Evolutionary conservation across 2,797 vertebrate species (phyloP).

Genomic region (Heteromormyrus szaboi): DNA sequence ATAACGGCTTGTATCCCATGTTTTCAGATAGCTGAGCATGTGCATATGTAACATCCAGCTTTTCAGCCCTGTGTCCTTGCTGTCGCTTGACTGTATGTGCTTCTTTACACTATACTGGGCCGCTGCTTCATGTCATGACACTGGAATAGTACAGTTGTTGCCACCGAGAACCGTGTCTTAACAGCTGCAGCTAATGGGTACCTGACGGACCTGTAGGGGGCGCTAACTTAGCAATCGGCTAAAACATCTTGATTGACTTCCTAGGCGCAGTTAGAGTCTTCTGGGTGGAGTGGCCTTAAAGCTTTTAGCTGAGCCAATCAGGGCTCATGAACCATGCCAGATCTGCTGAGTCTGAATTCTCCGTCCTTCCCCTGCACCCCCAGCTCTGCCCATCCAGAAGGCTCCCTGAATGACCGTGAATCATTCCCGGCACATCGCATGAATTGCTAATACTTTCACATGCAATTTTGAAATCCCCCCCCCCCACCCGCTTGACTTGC

Average conservation of each 20-base stretch:
- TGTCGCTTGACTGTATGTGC: background rate
- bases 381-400: background rate
- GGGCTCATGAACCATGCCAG: background rate
- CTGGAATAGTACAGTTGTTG: background rate
- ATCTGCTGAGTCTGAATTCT: background rate
- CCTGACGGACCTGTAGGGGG: background rate
- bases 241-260: background rate
- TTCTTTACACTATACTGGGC: background rate
- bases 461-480: background rate
- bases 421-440: background rate
- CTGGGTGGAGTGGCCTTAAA: background rate
- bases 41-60: background rate
- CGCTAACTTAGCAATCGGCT: background rate
- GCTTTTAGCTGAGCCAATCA: background rate
- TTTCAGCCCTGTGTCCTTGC: background rate
- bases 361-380: background rate
- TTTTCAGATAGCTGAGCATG: background rate
- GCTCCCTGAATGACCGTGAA: background rate
- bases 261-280: background rate
- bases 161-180: background rate
- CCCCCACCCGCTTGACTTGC: background rate
- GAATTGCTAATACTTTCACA: conserved; percentile 9
- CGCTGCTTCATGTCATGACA: background rate
- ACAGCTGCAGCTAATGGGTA: background rate
- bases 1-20: background rate